These are phyloP conservation scores for Prionailurus viverrinus DNA, from an alignment of 2,113 vertebrate genomes.

Conservation along the genomic window DNA sequence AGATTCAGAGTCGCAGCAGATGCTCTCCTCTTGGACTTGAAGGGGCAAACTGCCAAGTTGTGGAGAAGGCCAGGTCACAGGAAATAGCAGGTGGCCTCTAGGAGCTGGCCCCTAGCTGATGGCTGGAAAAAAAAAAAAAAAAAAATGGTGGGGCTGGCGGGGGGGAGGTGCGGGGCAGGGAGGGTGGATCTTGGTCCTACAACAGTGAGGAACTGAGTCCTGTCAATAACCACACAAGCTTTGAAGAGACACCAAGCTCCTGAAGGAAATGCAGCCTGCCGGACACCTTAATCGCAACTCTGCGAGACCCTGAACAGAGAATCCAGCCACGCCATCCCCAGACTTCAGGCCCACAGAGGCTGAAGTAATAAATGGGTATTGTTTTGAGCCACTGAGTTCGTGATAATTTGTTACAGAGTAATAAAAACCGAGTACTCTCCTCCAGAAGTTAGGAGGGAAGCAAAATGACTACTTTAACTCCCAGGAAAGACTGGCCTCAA, in stretches of 20 bases:
- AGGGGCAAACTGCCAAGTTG: neutral
- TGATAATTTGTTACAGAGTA: neutral
- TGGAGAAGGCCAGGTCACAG: neutral
- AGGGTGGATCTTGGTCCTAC: neutral
- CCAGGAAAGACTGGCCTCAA: neutral
- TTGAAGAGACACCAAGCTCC: neutral
- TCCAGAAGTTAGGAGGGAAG: neutral
- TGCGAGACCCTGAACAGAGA: neutral
- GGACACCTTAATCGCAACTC: neutral
- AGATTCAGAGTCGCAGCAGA: neutral
- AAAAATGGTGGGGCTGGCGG: too few species aligned
- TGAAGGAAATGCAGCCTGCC: neutral
- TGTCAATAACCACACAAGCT: neutral
- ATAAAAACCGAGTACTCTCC: neutral
- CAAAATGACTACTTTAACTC: neutral
- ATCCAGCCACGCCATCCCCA: neutral
- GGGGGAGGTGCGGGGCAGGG: too few species aligned
- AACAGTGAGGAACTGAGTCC: neutral
- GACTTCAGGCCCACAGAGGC: neutral
- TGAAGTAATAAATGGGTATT: neutral
- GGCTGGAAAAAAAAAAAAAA: neutral
- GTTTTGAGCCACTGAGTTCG: neutral
- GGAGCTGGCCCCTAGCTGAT: neutral
- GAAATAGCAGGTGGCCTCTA: neutral
- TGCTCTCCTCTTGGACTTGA: neutral